Conservation (phyloP, 1,140 invertebrate genomes). For the Ladona fulva region DNA sequence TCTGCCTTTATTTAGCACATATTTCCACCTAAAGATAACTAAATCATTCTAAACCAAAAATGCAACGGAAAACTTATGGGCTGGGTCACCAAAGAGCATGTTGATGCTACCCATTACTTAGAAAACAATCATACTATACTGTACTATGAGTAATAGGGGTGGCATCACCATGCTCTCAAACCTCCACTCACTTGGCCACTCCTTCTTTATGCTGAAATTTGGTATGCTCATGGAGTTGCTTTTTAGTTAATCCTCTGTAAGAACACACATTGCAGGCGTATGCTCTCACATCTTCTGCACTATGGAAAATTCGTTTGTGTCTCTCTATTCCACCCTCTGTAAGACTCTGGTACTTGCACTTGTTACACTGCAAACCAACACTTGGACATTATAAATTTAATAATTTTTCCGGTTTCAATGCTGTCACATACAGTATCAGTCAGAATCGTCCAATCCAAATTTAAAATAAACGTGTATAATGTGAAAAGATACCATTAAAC, state of each 20-base stretch:
- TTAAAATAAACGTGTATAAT: too few relatives aligned
- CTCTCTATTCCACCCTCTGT: not conserved
- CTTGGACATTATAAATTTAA: not conserved
- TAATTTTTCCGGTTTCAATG: not conserved
- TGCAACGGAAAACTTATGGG: too few relatives aligned
- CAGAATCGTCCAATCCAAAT: too few relatives aligned
- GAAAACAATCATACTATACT: too few relatives aligned
- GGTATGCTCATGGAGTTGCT: not conserved
- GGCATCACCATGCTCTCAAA: not conserved
- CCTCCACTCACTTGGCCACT: not conserved
- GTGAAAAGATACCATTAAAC: too few relatives aligned
- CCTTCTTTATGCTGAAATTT: not conserved
- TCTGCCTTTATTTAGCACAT: too few relatives aligned
- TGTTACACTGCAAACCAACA: conserved; percentile 5
- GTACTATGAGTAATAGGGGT: too few relatives aligned
- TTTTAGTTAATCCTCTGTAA: not conserved
- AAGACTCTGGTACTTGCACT: not conserved
- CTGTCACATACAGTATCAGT: not conserved
- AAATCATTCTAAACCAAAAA: too few relatives aligned
- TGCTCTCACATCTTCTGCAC: not conserved
- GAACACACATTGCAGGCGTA: not conserved
- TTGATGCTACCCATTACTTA: too few relatives aligned
- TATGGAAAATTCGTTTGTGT: not conserved
- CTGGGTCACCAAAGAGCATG: too few relatives aligned
- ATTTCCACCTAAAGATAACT: too few relatives aligned